phyloP scores from a whole-genome alignment of 2,113 vertebrate species.

The Cottus gobio region DNA sequence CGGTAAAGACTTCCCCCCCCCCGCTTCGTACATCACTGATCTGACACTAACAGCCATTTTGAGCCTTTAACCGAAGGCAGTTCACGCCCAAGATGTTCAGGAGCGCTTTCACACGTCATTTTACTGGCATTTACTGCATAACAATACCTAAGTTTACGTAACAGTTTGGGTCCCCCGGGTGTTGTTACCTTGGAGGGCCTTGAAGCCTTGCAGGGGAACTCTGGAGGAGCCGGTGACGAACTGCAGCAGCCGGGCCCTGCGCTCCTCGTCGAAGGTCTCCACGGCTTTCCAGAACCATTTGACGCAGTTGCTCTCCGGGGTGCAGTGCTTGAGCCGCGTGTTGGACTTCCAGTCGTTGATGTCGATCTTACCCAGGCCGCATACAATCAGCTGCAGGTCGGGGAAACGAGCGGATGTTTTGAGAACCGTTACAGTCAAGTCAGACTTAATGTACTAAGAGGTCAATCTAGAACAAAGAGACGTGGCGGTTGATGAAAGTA shows the following conservation, averaged over 20 bases:
- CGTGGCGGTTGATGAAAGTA: constrained; percentile 47
- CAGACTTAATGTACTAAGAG: background rate
- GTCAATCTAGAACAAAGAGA: background rate
- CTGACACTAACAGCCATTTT: background rate
- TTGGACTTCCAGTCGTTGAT: constrained; percentile 98
- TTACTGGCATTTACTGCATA: background rate
- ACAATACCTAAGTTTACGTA: background rate
- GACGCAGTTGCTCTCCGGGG: constrained; percentile 94
- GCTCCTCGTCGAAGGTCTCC: constrained; percentile 96
- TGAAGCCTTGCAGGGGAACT: constrained; percentile 98
- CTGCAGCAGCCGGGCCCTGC: constrained; percentile 94
- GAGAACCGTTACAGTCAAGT: background rate
- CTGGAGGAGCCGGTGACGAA: constrained; percentile 97
- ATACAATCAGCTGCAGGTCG: constrained; percentile 89
- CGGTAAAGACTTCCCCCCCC: background rate
- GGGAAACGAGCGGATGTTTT: background rate
- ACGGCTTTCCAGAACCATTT: constrained; percentile 99
- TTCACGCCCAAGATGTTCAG: background rate
- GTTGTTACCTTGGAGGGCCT: constrained; percentile 93
- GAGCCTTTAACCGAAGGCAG: background rate
- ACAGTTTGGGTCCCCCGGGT: background rate
- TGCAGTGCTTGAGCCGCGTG: constrained; percentile 98
- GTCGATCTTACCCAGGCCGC: constrained; percentile 97
- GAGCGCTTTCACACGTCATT: background rate
- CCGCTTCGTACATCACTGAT: background rate